phyloP scores from a whole-genome alignment of 2,888 invertebrate species.

The Galeruca laticollis region DNA sequence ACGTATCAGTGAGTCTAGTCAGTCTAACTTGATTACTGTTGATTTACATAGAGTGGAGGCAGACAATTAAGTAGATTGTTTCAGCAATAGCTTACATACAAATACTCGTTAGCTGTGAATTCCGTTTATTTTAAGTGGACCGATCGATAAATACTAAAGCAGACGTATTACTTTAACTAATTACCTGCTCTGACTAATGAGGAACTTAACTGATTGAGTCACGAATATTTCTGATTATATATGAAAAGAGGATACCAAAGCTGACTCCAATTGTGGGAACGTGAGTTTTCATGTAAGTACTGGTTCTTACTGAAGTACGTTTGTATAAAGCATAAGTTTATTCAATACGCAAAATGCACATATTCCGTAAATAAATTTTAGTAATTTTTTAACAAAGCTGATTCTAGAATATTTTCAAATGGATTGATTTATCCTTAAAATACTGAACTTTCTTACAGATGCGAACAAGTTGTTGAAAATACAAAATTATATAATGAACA shows the following conservation, averaged over 20 bases:
- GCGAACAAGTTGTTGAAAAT: too few relatives aligned
- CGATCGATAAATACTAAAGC: conserved; percentile 33
- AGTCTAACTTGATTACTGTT: conserved; percentile 58
- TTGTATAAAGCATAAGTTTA: too few relatives aligned
- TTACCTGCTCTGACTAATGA: background rate
- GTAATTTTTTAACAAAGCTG: too few relatives aligned
- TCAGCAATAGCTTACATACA: conserved; percentile 50
- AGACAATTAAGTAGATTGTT: conserved; percentile 59
- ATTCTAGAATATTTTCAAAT: too few relatives aligned
- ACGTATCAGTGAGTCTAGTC: conserved; percentile 55
- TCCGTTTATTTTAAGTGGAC: conserved; percentile 35
- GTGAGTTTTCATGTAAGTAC: background rate
- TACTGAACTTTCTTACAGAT: too few relatives aligned
- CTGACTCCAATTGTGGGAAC: background rate
- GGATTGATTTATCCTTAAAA: too few relatives aligned
- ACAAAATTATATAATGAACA: too few relatives aligned
- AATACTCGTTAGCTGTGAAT: conserved; percentile 39
- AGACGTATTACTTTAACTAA: conserved; percentile 14
- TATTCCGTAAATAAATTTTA: too few relatives aligned
- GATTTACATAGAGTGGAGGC: conserved; percentile 59
- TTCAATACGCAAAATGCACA: too few relatives aligned
- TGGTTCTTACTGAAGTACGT: too few relatives aligned
- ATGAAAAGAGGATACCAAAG: background rate
- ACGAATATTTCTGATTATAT: background rate
- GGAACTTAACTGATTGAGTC: background rate